These are phyloP conservation scores for Drosophila punjabiensis DNA, from an alignment of 1,140 invertebrate species.

Conservation along the genomic window DNA sequence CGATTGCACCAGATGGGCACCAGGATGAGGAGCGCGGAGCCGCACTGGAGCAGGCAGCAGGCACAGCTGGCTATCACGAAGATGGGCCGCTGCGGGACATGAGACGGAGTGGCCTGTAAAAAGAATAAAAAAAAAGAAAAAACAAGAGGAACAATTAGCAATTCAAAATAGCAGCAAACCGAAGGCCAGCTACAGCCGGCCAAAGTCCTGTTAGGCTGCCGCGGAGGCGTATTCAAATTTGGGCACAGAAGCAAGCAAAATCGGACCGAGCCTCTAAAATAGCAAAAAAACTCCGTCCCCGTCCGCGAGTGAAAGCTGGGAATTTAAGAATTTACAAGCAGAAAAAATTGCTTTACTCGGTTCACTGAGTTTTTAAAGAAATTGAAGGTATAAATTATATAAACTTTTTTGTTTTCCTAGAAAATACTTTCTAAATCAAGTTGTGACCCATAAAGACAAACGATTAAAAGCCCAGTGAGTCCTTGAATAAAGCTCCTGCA, in stretches of 20 bases:
- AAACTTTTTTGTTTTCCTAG: neutral
- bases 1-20: conserved; percentile 87
- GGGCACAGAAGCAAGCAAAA: neutral
- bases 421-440: conserved; percentile 1
- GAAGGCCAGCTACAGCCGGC: conserved; percentile 19
- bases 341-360: neutral
- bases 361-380: conserved; percentile 5
- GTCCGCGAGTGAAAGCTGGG: neutral
- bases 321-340: conserved; percentile 1
- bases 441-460: neutral
- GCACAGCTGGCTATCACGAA: conserved; percentile 88
- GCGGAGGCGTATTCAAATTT: conserved; percentile 10
- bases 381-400: neutral
- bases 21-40: conserved; percentile 87
- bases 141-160: conserved; percentile 28
- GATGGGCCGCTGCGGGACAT: conserved; percentile 74
- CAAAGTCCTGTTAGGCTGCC: conserved; percentile 20
- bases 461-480: neutral
- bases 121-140: neutral
- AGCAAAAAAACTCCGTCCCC: neutral
- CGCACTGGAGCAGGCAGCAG: conserved; percentile 87
- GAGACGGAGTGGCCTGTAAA: conserved; percentile 49
- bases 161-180: conserved; percentile 24
- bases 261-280: neutral
- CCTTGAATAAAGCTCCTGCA: conserved; percentile 1